Evolutionary conservation across 2,888 invertebrate species (phyloP).

Genomic region (Rhogogaster chlorosoma): DNA sequence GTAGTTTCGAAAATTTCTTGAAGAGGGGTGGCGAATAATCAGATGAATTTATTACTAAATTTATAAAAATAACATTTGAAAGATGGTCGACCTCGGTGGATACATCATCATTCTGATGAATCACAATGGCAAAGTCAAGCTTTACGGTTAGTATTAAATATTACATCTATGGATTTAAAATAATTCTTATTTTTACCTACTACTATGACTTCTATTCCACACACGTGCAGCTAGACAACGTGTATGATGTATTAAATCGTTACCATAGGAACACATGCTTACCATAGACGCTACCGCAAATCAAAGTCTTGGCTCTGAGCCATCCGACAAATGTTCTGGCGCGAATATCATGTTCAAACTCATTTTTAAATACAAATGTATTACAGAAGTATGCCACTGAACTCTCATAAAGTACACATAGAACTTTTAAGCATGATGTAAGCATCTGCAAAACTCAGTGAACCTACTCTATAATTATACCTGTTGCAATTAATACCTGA

Average conservation of each 20-base stretch:
- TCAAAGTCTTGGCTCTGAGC: conserved; percentile 32
- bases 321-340: background rate
- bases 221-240: conserved; percentile 24
- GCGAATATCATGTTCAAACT: background rate
- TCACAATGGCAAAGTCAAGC: conserved; percentile 95
- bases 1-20: background rate
- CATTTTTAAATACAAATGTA: background rate
- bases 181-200: background rate
- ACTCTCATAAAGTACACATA: background rate
- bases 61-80: conserved; percentile 53
- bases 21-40: background rate
- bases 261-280: conserved; percentile 33
- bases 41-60: conserved; percentile 16
- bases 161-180: background rate
- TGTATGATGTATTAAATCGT: conserved; percentile 18
- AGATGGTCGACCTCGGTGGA: conserved; percentile 94
- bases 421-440: background rate
- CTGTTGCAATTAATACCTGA: background rate
- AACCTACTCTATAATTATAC: background rate
- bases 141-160: conserved; percentile 85
- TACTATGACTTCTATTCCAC: background rate
- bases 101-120: conserved; percentile 97
- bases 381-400: background rate
- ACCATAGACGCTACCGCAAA: conserved; percentile 17
- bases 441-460: background rate